Base-by-base conservation (phyloP, 2,888 invertebrate genomes). In the Caenorhabditis sp. region DNA sequence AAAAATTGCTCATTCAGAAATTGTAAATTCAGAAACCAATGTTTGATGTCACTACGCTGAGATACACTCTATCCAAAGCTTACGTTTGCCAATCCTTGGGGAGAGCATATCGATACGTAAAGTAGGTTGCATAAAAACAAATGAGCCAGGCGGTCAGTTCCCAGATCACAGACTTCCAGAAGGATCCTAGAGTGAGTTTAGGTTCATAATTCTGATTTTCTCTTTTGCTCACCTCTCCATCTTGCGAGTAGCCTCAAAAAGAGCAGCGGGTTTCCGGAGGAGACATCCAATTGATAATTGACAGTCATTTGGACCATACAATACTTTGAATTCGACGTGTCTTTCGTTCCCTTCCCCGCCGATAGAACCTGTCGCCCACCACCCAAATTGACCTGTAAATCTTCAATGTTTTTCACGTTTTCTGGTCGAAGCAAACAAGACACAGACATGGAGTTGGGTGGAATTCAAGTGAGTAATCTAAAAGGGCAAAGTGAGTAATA, bases 301-400 rank as follows among this genome's bases (percentile, higher is more conserved):
- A 87, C 85, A 1, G 87, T 87, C 87, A 87, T 87, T 24, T 52
- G 8, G n/a, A 37, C 2, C n/a, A n/a, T n/a, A n/a, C n/a, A n/a
- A n/a, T n/a, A n/a, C n/a, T n/a, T n/a, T n/a, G n/a, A n/a, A n/a
- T n/a, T n/a, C n/a, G n/a, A n/a, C n/a, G n/a, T n/a, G n/a, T n/a
- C n/a, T n/a, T n/a, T n/a, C n/a, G n/a, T n/a, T n/a, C n/a, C n/a
- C n/a, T n/a, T n/a, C n/a, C n/a, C n/a, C n/a, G n/a, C n/a, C n/a
- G n/a, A n/a, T n/a, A n/a, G n/a, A n/a, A n/a, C n/a, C n/a, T n/a
- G n/a, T n/a, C n/a, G n/a, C n/a, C n/a, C n/a, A n/a, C n/a, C n/a
- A n/a, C n/a, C n/a, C n/a, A n/a, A n/a, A n/a, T n/a, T n/a, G n/a
- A n/a, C n/a, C n/a, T n/a, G n/a, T n/a, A n/a, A n/a, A n/a, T n/a